A percentile compares a stretch with the other conserved stretches of the same genome.
Conservation (phyloP, 2,113 vertebrate genomes). For the Campylomormyrus tamandua region DNA sequence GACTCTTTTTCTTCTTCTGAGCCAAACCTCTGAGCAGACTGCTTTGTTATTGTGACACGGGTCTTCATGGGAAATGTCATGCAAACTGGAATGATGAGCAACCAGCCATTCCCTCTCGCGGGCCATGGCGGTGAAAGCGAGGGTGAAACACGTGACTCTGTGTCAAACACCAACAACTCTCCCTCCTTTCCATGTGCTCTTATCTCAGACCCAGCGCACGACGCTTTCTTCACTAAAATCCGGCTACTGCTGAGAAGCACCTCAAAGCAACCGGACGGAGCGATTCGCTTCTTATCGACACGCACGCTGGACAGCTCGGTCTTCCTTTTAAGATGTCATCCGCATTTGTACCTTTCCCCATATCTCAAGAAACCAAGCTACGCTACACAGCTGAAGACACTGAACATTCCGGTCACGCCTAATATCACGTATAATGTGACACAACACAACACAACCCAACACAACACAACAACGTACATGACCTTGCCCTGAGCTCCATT, state of each 20-base stretch:
- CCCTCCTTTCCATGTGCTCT: neutral
- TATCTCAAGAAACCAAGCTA: neutral
- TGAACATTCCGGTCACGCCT: neutral
- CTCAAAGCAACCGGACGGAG: neutral
- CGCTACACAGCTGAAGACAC: conserved; percentile 15
- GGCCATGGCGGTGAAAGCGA: neutral
- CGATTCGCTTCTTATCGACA: conserved; percentile 9
- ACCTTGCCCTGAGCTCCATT: neutral
- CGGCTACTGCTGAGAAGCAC: neutral
- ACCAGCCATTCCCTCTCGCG: neutral
- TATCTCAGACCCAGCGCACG: neutral
- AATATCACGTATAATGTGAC: neutral
- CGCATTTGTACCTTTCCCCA: neutral
- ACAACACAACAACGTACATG: neutral
- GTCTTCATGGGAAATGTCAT: neutral
- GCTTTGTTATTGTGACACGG: neutral
- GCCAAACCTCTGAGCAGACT: neutral
- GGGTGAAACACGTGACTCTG: neutral
- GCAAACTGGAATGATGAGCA: neutral
- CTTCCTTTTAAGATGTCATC: neutral
- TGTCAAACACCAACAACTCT: neutral
- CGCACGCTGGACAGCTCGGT: neutral
- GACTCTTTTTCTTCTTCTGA: neutral
- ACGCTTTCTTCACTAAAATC: neutral
- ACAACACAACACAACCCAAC: neutral